These are phyloP conservation scores for Anarhynchus alexandrinus DNA, from an alignment of 2,113 vertebrate species.

Conservation along the genomic window DNA sequence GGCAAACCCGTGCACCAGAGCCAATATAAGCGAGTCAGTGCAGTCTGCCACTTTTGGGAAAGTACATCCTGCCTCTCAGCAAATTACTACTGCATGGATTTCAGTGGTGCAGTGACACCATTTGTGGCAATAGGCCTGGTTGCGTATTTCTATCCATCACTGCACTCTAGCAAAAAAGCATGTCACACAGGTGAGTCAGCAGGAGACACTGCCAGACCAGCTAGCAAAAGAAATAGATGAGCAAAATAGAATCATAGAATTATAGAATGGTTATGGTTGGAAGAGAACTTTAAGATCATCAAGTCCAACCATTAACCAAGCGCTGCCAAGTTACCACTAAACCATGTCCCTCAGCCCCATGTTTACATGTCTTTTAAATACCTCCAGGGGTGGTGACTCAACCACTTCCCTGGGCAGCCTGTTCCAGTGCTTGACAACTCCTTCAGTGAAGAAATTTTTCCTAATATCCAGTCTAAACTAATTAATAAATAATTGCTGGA, in stretches of 20 bases:
- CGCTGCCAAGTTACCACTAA: neutral
- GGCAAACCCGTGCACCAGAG: neutral
- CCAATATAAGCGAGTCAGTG: neutral
- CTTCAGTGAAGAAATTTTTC: neutral
- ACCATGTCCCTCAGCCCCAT: neutral
- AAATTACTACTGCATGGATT: neutral
- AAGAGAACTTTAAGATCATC: neutral
- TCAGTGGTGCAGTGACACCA: neutral
- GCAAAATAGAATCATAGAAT: neutral
- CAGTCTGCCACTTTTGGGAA: neutral
- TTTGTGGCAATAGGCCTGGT: neutral
- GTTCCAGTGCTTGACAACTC: neutral
- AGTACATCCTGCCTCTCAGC: neutral
- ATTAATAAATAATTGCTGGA: neutral
- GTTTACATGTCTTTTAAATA: neutral
- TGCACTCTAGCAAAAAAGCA: neutral
- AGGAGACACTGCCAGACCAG: neutral
- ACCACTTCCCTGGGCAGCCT: neutral
- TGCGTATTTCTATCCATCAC: neutral
- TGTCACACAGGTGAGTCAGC: rapidly evolving
- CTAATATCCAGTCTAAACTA: neutral
- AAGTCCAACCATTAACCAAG: neutral
- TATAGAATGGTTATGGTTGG: neutral
- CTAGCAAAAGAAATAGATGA: neutral
- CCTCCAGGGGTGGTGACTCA: neutral